phyloP scores from a whole-genome alignment of 2,113 vertebrate genomes.

The Oncorhynchus clarkii region DNA sequence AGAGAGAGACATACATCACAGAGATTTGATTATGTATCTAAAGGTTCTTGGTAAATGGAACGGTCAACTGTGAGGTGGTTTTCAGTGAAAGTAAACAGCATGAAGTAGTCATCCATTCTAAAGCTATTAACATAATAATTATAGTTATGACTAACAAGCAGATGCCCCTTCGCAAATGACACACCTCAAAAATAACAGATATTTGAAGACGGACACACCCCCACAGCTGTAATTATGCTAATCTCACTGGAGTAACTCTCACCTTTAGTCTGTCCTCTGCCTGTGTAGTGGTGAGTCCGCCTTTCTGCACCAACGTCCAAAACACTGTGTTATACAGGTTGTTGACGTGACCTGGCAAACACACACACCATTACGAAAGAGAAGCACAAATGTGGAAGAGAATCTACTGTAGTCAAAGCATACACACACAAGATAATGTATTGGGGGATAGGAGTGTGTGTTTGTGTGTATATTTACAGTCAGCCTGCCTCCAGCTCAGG shows the following conservation, averaged over 20 bases:
- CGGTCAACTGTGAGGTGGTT: too few species aligned
- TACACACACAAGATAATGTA: not conserved
- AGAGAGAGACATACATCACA: not conserved
- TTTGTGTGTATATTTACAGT: conserved; percentile 80
- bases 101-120: too few species aligned
- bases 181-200: too few species aligned
- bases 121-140: too few species aligned
- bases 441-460: not conserved
- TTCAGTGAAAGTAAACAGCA: too few species aligned
- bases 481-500: conserved; percentile 96
- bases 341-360: conserved; percentile 87
- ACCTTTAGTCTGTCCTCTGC: conserved; percentile 89
- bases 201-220: too few species aligned
- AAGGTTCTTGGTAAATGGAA: too few species aligned
- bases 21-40: too few species aligned
- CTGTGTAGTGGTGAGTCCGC: conserved; percentile 83
- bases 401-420: too few species aligned
- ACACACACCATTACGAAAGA: not conserved
- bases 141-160: too few species aligned
- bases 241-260: conserved; percentile 4
- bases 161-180: too few species aligned
- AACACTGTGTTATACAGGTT: conserved; percentile 97
- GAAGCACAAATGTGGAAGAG: not conserved
- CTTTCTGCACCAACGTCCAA: conserved; percentile 88
- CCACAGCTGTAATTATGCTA: not conserved